Base-by-base conservation (phyloP, 2,888 invertebrate species). In the Blastobasis adustella region DNA sequence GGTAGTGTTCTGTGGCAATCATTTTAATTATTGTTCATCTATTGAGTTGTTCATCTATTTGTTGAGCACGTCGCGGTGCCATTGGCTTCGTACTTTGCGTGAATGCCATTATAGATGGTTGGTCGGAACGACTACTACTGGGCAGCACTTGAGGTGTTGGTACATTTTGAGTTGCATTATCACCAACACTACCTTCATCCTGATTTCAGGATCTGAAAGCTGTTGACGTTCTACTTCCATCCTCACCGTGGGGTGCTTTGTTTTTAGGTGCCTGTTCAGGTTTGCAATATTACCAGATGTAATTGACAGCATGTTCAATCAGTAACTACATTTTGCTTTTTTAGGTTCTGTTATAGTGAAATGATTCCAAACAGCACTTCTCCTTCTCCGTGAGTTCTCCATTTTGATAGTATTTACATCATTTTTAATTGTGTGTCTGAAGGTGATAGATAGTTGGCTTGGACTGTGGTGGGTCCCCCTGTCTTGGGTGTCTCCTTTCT, bases 261-360 rank as follows among this genome's bases (percentile, higher is more conserved):
- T 49, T 47, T 50, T 56, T 44, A 56, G 46, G 46, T 56, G 56
- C 46, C 54, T 53, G 37, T n/a, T 39, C n/a, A 56, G 38, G 38
- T 56, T 54, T 8, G 52, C 56, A n/a, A 40, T 38, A 49, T 53
- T 56, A 6, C 53, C 53, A 39, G 8, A 4, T 5, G 53, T 7
- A 37, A 49, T 37, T n/a, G n/a, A 36, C 37, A 52, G n/a, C 6
- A 51, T 42, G 5, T 41, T 36, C 5, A 51, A 7, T 43, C 50
- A 54, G 43, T 54, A 54, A n/a, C 5, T 6, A 46, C 51, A 54
- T 48, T 50, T 54, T 10, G 50, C 50, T 38, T 50, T 50, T 50
- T 54, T 52, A 9, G 40, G 47, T 9, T 46, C 52, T 5, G 43
- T 37, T 47, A 50, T 45, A 5, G 10, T 23, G n/a, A 52, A 54